Evolutionary conservation across 1,140 invertebrate genomes (phyloP).

Genomic region (Tetragonula clypearis): DNA sequence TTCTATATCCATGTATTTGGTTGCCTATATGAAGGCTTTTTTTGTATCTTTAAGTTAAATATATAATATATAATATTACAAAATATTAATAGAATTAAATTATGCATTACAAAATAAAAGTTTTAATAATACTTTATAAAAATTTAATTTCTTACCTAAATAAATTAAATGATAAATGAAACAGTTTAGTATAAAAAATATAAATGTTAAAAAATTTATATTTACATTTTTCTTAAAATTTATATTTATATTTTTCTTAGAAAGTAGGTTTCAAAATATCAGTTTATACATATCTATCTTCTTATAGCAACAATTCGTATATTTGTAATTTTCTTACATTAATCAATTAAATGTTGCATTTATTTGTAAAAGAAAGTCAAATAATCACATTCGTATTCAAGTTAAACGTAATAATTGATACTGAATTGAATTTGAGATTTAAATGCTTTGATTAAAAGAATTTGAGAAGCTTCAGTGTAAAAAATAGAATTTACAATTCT

Average conservation of each 20-base stretch:
- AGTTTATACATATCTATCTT: background rate
- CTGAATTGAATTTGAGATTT: background rate
- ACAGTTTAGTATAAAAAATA: background rate
- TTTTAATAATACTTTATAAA: background rate
- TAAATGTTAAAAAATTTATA: background rate
- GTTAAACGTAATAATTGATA: background rate
- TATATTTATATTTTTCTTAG: background rate
- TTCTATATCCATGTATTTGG: conserved; percentile 13
- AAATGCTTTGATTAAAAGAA: background rate
- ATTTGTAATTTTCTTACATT: background rate
- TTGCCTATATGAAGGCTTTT: conserved; percentile 44
- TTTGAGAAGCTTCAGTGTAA: background rate
- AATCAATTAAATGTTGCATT: background rate
- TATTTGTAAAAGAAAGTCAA: background rate
- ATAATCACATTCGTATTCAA: background rate
- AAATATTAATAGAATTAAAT: background rate
- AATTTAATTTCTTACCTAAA: too few species aligned
- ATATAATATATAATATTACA: too few species aligned
- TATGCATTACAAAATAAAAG: background rate
- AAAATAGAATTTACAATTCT: background rate
- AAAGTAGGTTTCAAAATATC: background rate
- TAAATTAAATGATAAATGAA: background rate
- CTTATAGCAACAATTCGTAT: background rate
- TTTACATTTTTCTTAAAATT: background rate
- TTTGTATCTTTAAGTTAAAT: background rate